These are phyloP conservation scores for Eupeodes corollae DNA, from an alignment of 1,140 invertebrate genomes.

Conservation along the genomic window DNA sequence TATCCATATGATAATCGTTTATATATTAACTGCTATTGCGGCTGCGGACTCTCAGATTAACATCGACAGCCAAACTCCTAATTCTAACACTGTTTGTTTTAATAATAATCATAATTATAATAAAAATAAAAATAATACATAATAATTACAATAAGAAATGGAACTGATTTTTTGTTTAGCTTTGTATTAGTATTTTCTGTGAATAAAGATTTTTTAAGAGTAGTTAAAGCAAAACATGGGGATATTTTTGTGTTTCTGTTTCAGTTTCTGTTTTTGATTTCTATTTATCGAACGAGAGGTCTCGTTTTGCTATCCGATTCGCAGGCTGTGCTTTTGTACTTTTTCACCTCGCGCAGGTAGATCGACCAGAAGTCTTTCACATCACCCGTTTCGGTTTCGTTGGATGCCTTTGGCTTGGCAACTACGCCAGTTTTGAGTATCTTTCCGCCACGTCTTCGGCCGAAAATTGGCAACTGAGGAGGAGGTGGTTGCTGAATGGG, in stretches of 20 bases:
- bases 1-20: too few species aligned
- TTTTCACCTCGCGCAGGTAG: conserved; percentile 86
- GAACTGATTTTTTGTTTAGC: not conserved
- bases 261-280: not conserved
- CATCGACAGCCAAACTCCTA: too few species aligned
- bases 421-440: conserved; percentile 82
- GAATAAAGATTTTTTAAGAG: too few species aligned
- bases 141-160: not conserved
- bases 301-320: conserved; percentile 84
- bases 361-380: conserved; percentile 83
- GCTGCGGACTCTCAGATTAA: too few species aligned
- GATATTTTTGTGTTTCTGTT: too few species aligned
- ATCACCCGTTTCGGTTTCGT: conserved; percentile 46
- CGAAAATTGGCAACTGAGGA: conserved; percentile 42
- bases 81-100: too few species aligned
- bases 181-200: too few species aligned
- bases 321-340: conserved; percentile 81
- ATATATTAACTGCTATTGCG: too few species aligned
- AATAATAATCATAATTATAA: too few species aligned
- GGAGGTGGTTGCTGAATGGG: conserved; percentile 22
- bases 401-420: conserved; percentile 63
- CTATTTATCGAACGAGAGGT: conserved; percentile 72
- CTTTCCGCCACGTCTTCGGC: conserved; percentile 72
- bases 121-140: too few species aligned
- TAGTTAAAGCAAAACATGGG: too few species aligned